phyloP scores from a whole-genome alignment of 2,797 vertebrate genomes.

The Salmo trutta region DNA sequence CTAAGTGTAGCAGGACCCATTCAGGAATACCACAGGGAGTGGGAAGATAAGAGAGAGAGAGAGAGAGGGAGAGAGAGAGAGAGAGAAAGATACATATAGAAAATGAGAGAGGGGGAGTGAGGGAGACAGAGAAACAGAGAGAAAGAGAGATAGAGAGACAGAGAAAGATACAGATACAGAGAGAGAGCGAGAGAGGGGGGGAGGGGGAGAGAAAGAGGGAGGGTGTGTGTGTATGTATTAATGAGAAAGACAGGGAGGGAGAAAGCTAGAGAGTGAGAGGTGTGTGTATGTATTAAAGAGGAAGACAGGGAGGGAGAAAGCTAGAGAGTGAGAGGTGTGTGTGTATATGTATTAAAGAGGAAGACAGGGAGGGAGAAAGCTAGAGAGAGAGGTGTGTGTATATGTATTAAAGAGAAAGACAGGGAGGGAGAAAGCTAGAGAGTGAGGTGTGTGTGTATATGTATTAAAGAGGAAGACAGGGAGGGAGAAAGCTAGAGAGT shows the following conservation, averaged over 20 bases:
- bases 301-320: no score
- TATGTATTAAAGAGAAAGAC: neutral
- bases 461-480: no score
- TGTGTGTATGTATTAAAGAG: no score
- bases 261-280: no score
- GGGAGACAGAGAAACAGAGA: neutral
- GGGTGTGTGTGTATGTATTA: no score
- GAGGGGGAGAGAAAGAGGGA: neutral
- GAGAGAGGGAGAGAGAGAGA: neutral
- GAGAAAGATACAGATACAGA: constrained; percentile 36
- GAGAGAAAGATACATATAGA: neutral
- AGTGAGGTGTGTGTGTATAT: no score
- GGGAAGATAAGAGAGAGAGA: constrained; percentile 36
- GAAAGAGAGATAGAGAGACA: constrained; percentile 35
- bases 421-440: no score
- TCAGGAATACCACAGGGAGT: constrained; percentile 41
- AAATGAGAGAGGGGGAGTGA: neutral
- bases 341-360: no score
- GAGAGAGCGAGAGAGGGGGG: neutral
- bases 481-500: neutral
- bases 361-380: neutral
- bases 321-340: no score
- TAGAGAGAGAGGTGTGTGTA: neutral
- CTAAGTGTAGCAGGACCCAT: constrained; percentile 4
- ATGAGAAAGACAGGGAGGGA: no score